Base-by-base conservation (phyloP, 2,888 invertebrate genomes). In the Sminthurides aquaticus region DNA sequence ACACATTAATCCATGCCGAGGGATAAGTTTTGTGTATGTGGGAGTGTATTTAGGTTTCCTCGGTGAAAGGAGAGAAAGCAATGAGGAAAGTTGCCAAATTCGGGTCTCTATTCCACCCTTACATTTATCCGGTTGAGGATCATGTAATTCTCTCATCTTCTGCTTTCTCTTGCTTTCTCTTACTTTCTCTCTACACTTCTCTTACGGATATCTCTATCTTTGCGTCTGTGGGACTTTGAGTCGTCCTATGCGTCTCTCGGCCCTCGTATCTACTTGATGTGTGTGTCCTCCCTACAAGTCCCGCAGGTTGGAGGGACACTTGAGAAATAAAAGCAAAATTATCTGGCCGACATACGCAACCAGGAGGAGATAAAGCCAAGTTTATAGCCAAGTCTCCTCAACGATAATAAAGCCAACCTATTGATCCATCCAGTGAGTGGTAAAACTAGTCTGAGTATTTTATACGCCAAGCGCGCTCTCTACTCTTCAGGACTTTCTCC, bases 231-330 rank as follows among this genome's bases (percentile, higher is more conserved):
- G n/a, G n/a, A n/a, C n/a, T n/a, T n/a, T n/a, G n/a, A n/a, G n/a
- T n/a, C n/a, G n/a, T n/a, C n/a, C n/a, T n/a, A n/a, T n/a, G n/a
- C n/a, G n/a, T n/a, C n/a, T n/a, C n/a, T n/a, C n/a, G n/a, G n/a
- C n/a, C n/a, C n/a, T 15, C 43, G 43, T 34, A 15, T 34, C 43
- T 34, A 34, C 43, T 34, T 34, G 43, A 34, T 34, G 15, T 34
- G 43, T 34, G n/a, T n/a, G 43, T 34, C 5, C 43, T 34, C 43
- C 8, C 43, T 5, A 15, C 43, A 34, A 15, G 43, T 34, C 15
- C 43, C 43, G n/a, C n/a, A n/a, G n/a, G n/a, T n/a, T 34, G 43
- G 43, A 34, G 43, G 43, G 43, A 34, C 43, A 34, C 43, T 34
- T 34, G 43, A 34, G 43, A 34, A 34, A 34, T 34, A 34, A 34